Evolutionary conservation across 2,888 invertebrate genomes (phyloP), one percentile per base, ranked within the genome.

Genomic region (Neoascia interrupta): DNA sequence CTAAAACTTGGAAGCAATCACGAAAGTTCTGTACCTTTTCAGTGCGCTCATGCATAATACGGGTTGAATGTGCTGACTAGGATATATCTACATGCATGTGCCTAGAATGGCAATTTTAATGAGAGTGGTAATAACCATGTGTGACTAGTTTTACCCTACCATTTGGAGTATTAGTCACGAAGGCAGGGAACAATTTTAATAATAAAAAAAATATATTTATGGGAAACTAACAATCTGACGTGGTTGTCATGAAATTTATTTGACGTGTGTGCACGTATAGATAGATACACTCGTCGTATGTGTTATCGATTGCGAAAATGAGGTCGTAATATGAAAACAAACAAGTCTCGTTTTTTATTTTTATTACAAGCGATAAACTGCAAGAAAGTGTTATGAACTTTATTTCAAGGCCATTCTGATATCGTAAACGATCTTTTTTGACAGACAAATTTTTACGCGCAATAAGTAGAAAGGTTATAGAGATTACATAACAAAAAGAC

Each of bases 1-100:
- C 18, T 15, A 6, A n/a, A n/a, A n/a, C n/a, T n/a, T n/a, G 18
- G 10, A 15, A 15, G 21, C 18, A 49, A 39, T 61, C 61, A 61
- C 61, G 49, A 61, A 49, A 49, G 49, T 31, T 58, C 54, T 61
- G 13, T 49, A 39, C 16, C 18, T 26, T 49, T 61, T 45, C 21
- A 13, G 28, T 28, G 36, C 26, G 16, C 11, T 61, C 36, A 26
- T 36, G 26, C 39, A 49, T 21, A 34, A 43, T 34, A 26, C 39
- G 61, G 49, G 61, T 61, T 61, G 61, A 61, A 61, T 61, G 61
- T 49, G 61, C 49, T 49, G 37, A 61, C 47, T 37, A 49, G 28
- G 28, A 1, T 49, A 19, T 11, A 18, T 5, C 10, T 6, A 28
- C 16, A 11, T 26, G 15, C n/a, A 31, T 13, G n/a, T 6, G 16